phyloP scores from a whole-genome alignment of 2,113 vertebrate species.

The human (Homo sapiens) region GRCh38 chr4:148395501-148396000 shows the following conservation, averaged over 20 bases:
- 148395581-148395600: rapidly evolving
- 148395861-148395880: not conserved
- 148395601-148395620: not conserved
- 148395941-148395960: not conserved
- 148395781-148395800: not conserved
- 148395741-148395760: not conserved
- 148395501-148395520: not conserved
- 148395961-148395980: not conserved
- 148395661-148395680: not conserved
- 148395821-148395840: not conserved
- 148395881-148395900: not conserved
- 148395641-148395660: not conserved
- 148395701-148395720: not conserved
- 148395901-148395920: not conserved
- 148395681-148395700: not conserved
- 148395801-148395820: not conserved
- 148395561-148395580: not conserved
- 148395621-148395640: not conserved
- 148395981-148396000: not conserved
- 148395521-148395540: not conserved
- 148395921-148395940: not conserved
- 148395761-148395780: not conserved
- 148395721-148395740: not conserved
- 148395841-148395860: not conserved
- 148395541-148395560: not conserved